Percentiles rank a stretch among this genome's conserved stretches.
Evolutionary conservation across 1,140 invertebrate species (phyloP).

Genomic region (Nilaparvata lugens): DNA sequence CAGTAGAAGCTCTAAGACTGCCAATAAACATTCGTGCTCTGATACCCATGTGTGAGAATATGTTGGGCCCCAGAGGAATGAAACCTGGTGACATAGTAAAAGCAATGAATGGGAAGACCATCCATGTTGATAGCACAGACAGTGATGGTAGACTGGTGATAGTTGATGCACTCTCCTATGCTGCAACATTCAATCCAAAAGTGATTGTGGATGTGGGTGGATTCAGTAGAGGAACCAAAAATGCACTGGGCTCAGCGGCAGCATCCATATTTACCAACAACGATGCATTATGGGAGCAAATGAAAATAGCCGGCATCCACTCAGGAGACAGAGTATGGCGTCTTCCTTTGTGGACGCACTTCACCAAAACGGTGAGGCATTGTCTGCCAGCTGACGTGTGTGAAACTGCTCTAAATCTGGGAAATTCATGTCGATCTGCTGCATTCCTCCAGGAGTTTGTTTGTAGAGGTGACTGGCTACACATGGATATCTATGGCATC

Average conservation of each 20-base stretch:
- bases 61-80: slow-evolving; percentile 47
- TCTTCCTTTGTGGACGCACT: slow-evolving; percentile 45
- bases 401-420: not conserved
- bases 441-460: not conserved
- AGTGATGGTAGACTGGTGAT: slow-evolving; percentile 54
- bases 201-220: slow-evolving; percentile 52
- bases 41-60: slow-evolving; percentile 52
- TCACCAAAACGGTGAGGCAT: slow-evolving; percentile 24
- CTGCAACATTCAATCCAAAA: slow-evolving; percentile 35
- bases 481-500: not conserved
- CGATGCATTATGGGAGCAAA: slow-evolving; percentile 30
- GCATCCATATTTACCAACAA: slow-evolving; percentile 48
- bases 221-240: slow-evolving; percentile 38
- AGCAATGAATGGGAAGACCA: slow-evolving; percentile 46
- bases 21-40: slow-evolving; percentile 45
- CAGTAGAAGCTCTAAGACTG: slow-evolving; percentile 41
- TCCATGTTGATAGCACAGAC: slow-evolving; percentile 55
- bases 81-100: slow-evolving; percentile 54
- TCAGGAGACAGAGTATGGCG: slow-evolving; percentile 49
- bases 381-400: not conserved
- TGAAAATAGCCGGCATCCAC: slow-evolving; percentile 33
- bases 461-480: not conserved
- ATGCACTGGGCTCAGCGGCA: slow-evolving; percentile 54
- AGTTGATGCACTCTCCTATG: slow-evolving; percentile 51
- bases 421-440: not conserved